Evolutionary conservation across 2,888 invertebrate genomes (phyloP), one percentile per base, ranked within the genome.

Genomic region (Nomada hirtipes): DNA sequence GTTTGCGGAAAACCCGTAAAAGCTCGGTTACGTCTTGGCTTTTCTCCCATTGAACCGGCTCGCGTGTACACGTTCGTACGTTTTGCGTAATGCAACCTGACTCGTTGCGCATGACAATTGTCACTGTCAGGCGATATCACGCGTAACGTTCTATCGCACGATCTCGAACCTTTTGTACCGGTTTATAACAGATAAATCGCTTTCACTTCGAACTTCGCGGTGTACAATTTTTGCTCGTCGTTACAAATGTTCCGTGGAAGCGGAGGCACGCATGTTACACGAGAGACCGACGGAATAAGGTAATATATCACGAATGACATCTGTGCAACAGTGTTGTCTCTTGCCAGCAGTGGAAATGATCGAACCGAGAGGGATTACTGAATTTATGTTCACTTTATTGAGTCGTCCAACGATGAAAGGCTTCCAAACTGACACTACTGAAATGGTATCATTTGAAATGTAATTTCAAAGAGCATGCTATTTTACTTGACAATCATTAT

Each of bases 1-100:
- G 64, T 72, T 82, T 63, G 68, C 57, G 63, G 71, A 50, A 57
- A 68, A 75, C 55, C 47, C 59, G 78, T 72, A 69, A 82, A 83
- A 68, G 77, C 71, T 59, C 20, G 63, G 23, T 57, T 36, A 64
- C 77, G 63, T 63, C 81, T 60, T 55, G 26, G 26, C 47, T 42
- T 68, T 69, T 80, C 57, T 36, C 64, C n/a, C 60, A 23, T 55
- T 61, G 10, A 50, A 67, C 53, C 60, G 44, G 7, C 15, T 61
- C 20, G 26, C 9, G 20, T 20, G 53, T 18, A 67, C 15, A 20
- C 3, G 15, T 11, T 53, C 52, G 68, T 2, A 23, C 59, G 44
- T 59, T 69, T 23, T 63, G 79, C 63, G 71, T 72, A 73, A 78
- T 36, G 23, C 26, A 71, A 52, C 42, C 70, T 9, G 47, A 53